Conservation (phyloP, 2,888 invertebrate species). For the Agonopterix arenella region DNA sequence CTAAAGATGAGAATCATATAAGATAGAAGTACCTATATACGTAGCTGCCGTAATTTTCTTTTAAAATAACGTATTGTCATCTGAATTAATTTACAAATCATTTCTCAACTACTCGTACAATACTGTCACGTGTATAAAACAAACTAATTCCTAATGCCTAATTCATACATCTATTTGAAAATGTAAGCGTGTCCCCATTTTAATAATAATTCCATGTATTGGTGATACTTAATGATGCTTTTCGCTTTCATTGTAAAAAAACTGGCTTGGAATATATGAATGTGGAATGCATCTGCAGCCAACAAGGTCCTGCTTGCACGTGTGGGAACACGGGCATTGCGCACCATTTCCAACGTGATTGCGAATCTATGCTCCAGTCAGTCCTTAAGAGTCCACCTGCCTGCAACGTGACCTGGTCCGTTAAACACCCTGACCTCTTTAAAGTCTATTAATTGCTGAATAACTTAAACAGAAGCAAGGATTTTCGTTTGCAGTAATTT, state of each 20-base stretch:
- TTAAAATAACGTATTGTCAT: too few relatives aligned
- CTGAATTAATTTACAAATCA: too few relatives aligned
- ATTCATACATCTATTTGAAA: slow-evolving; percentile 16
- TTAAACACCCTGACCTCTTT: neutral
- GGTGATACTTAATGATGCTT: neutral
- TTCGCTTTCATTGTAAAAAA: slow-evolving; percentile 31
- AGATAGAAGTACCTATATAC: too few relatives aligned
- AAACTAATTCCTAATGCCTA: too few relatives aligned
- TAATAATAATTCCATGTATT: neutral
- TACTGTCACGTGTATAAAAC: too few relatives aligned
- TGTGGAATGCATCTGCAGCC: slow-evolving; percentile 22
- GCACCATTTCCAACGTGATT: slow-evolving; percentile 38
- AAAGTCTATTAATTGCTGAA: neutral
- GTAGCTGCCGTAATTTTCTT: too few relatives aligned
- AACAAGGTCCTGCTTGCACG: slow-evolving; percentile 41
- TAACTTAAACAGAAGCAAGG: neutral
- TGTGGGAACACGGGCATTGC: slow-evolving; percentile 24
- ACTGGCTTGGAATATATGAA: slow-evolving; percentile 44
- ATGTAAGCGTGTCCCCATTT: slow-evolving; percentile 20
- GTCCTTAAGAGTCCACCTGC: neutral
- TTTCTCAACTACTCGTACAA: too few relatives aligned
- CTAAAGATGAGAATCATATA: too few relatives aligned
- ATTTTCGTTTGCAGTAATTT: neutral
- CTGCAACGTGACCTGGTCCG: slow-evolving; percentile 1
- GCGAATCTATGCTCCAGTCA: neutral